Evolutionary conservation across 2,113 vertebrate species (phyloP).

Genomic region (Crotalus tigris): DNA sequence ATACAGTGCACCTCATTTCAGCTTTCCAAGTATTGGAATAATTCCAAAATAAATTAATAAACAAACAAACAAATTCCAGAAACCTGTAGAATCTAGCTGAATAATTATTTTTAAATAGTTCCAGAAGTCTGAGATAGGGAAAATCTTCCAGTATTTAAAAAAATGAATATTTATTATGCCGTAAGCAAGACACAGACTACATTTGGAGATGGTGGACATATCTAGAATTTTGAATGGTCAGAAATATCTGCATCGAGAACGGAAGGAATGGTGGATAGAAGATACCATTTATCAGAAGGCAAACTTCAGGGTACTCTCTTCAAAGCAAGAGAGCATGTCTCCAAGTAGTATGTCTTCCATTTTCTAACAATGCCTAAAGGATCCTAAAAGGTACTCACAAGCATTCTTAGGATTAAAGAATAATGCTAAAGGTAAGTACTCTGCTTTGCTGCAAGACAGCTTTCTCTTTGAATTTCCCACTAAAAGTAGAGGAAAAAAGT

Average conservation of each 20-base stretch:
- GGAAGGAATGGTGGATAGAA: not conserved
- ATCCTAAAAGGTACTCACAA: not conserved
- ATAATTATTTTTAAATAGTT: not conserved
- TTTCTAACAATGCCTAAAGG: not conserved
- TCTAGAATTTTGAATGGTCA: not conserved
- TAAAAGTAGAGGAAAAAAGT: not conserved
- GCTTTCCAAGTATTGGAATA: not conserved
- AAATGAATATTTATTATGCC: not conserved
- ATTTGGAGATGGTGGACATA: not conserved
- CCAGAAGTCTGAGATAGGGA: not conserved
- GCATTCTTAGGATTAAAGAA: not conserved
- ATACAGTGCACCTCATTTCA: not conserved
- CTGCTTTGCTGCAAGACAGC: not conserved
- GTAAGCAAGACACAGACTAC: not conserved
- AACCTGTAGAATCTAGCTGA: not conserved
- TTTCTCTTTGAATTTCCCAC: not conserved
- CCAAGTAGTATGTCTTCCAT: not conserved
- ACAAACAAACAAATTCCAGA: not conserved
- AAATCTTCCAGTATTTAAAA: not conserved
- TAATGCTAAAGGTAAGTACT: not conserved
- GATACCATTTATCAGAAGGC: not conserved
- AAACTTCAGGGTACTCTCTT: not conserved
- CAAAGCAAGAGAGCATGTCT: not conserved
- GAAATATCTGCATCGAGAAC: not conserved
- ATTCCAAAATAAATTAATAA: not conserved